phyloP scores from a whole-genome alignment of 2,888 invertebrate genomes.

The Coecobrya sp. region DNA sequence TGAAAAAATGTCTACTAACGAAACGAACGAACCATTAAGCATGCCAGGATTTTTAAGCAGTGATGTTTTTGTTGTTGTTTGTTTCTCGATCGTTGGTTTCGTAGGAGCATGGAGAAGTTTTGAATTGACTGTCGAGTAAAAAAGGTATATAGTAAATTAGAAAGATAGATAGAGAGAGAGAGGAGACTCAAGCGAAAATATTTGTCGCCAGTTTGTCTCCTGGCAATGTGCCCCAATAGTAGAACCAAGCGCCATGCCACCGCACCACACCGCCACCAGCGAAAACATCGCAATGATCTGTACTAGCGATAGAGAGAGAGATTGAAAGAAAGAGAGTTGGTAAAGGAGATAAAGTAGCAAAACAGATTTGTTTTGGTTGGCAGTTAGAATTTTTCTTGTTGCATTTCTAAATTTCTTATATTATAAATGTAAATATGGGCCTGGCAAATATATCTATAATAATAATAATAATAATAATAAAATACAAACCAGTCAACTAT shows the following conservation, averaged over 20 bases:
- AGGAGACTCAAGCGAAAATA: constrained; percentile 59
- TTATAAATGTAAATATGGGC: too few relatives aligned
- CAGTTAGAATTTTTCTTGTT: neutral
- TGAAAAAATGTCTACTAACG: neutral
- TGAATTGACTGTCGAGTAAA: neutral
- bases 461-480: too few relatives aligned
- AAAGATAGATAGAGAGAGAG: neutral
- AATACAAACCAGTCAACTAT: too few relatives aligned
- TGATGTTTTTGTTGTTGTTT: constrained; percentile 33
- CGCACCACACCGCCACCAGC: neutral
- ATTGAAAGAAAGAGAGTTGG: neutral
- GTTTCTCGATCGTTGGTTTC: neutral
- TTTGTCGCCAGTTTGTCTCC: constrained; percentile 81
- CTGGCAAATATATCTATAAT: too few relatives aligned
- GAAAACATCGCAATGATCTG: constrained; percentile 53
- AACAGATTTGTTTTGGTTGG: constrained; percentile 4
- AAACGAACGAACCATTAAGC: neutral
- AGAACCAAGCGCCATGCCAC: constrained; percentile 1
- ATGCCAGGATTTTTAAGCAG: too few relatives aligned
- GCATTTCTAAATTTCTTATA: too few relatives aligned
- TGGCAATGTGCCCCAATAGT: constrained; percentile 76
- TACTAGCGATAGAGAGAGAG: too few relatives aligned
- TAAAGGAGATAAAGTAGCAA: constrained; percentile 22
- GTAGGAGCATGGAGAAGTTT: constrained; percentile 24
- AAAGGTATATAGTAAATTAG: constrained; percentile 55